Percentiles rank a stretch among this genome's conserved stretches.
These are phyloP conservation scores for Epinotia ramella DNA, from an alignment of 2,888 invertebrate genomes.

Conservation along the genomic window DNA sequence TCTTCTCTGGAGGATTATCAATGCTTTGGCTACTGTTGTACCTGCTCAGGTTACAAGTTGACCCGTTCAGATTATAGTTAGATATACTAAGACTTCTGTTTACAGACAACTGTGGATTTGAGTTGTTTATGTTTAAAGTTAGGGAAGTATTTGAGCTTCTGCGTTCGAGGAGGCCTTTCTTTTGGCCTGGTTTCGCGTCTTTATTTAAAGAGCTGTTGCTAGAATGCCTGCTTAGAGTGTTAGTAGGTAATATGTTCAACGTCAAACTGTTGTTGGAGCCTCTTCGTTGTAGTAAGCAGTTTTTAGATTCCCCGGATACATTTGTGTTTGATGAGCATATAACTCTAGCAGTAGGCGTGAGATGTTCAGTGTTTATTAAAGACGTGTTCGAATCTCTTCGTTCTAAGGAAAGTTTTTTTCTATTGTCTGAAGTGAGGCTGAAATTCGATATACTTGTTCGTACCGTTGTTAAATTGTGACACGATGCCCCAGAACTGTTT, in stretches of 20 bases:
- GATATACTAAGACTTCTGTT: conserved; percentile 80
- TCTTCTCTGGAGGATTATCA: conserved; percentile 75
- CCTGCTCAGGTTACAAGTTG: conserved; percentile 78
- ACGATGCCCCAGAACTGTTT: conserved; percentile 76
- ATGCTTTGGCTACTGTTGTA: conserved; percentile 82
- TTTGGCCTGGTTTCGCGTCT: conserved; percentile 73
- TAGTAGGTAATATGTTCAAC: conserved; percentile 87
- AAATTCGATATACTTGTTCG: conserved; percentile 80
- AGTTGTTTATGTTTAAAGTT: conserved; percentile 88
- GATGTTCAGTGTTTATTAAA: conserved; percentile 86
- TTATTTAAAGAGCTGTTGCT: conserved; percentile 85
- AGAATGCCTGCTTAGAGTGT: conserved; percentile 81
- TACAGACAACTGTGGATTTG: conserved; percentile 78
- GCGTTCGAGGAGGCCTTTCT: conserved; percentile 91
- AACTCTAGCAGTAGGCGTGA: conserved; percentile 73
- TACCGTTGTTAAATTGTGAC: conserved; percentile 75
- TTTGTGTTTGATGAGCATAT: conserved; percentile 82
- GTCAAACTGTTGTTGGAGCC: conserved; percentile 95
- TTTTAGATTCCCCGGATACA: conserved; percentile 75
- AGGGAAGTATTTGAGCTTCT: conserved; percentile 96
- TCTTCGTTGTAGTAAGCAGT: conserved; percentile 90
- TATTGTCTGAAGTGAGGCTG: conserved; percentile 72
- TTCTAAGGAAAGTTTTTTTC: conserved; percentile 89
- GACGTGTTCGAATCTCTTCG: conserved; percentile 95
- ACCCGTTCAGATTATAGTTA: conserved; percentile 81